A percentile compares a stretch with the other conserved stretches of the same genome.
phyloP scores from a whole-genome alignment of 2,888 invertebrate species.

The Cosmopolites sordidus region DNA sequence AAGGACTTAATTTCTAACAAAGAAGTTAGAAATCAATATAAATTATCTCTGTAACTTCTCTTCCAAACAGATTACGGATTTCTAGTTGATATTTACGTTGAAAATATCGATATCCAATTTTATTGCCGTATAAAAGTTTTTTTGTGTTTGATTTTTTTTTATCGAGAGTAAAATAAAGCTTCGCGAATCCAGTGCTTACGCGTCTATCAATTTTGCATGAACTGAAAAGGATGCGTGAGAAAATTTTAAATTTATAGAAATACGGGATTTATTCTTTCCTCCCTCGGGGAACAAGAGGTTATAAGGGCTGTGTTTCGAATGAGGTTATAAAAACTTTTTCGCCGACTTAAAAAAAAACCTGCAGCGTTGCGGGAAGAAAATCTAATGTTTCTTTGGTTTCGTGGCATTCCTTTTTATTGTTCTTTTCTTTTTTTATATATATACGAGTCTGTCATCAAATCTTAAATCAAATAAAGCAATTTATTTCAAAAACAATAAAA shows the following conservation, averaged over 20 bases:
- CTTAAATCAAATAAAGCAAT: too few relatives aligned
- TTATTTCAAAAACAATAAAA: too few relatives aligned
- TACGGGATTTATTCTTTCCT: background rate
- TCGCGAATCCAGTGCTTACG: slow-evolving; percentile 16
- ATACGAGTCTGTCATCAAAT: too few relatives aligned
- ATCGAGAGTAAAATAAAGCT: slow-evolving; percentile 15
- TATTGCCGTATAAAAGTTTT: slow-evolving; percentile 18
- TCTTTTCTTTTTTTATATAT: too few relatives aligned
- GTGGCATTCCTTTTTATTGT: background rate
- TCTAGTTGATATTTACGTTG: too few relatives aligned
- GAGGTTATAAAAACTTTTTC: background rate
- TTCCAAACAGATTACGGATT: too few relatives aligned
- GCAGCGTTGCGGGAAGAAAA: background rate
- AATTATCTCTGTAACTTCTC: too few relatives aligned
- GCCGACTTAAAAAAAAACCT: background rate
- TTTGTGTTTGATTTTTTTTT: slow-evolving; percentile 8
- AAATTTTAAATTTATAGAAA: slow-evolving; percentile 16
- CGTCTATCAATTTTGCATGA: slow-evolving; percentile 23
- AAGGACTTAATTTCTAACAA: too few relatives aligned
- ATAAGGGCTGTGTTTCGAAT: background rate
- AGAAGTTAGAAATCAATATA: too few relatives aligned
- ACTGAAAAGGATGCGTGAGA: slow-evolving; percentile 14
- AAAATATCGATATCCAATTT: slow-evolving; percentile 2
- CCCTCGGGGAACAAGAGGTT: background rate
- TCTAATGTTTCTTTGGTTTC: background rate